A percentile compares a stretch with the other conserved stretches of the same genome.
phyloP scores from a whole-genome alignment of 2,888 invertebrate species.

The Empis stercorea region DNA sequence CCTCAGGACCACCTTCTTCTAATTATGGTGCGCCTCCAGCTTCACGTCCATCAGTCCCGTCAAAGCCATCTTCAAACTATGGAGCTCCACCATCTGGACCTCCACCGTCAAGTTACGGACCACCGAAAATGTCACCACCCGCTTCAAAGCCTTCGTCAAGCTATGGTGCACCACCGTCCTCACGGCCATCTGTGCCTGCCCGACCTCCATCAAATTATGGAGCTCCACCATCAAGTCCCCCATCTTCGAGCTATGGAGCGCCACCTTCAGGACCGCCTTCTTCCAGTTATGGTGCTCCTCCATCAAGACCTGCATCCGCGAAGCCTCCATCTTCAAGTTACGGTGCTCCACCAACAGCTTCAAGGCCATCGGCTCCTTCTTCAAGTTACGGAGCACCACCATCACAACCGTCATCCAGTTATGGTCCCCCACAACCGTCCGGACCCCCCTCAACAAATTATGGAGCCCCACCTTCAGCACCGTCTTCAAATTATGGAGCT shows the following conservation, averaged over 20 bases:
- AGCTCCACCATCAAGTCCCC: slow-evolving; percentile 15
- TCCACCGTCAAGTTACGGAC: slow-evolving; percentile 20
- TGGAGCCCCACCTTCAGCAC: slow-evolving; percentile 21
- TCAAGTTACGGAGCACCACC: slow-evolving; percentile 15
- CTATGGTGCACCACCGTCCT: slow-evolving; percentile 29
- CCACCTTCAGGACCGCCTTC: slow-evolving; percentile 8
- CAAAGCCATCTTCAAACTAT: slow-evolving; percentile 30
- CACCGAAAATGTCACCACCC: slow-evolving; percentile 26
- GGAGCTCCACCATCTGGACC: slow-evolving; percentile 36
- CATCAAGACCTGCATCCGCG: too few species aligned
- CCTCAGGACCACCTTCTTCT: slow-evolving; percentile 16
- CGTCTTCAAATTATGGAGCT: slow-evolving; percentile 32
- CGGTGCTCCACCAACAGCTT: slow-evolving; percentile 21
- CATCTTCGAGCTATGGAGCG: slow-evolving; percentile 24
- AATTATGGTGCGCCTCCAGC: slow-evolving; percentile 27
- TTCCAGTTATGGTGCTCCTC: slow-evolving; percentile 38
- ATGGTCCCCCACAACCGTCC: slow-evolving; percentile 43
- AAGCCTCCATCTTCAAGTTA: slow-evolving; percentile 21
- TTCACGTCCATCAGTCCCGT: slow-evolving; percentile 22
- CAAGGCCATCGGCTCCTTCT: slow-evolving; percentile 9
- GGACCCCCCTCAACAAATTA: slow-evolving; percentile 22
- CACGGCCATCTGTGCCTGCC: slow-evolving; percentile 26
- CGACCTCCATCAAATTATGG: slow-evolving; percentile 21
- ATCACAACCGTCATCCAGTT: slow-evolving; percentile 39
- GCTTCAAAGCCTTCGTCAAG: slow-evolving; percentile 22